Conservation (phyloP, 2,888 invertebrate genomes). For the Byasa hedistus region DNA sequence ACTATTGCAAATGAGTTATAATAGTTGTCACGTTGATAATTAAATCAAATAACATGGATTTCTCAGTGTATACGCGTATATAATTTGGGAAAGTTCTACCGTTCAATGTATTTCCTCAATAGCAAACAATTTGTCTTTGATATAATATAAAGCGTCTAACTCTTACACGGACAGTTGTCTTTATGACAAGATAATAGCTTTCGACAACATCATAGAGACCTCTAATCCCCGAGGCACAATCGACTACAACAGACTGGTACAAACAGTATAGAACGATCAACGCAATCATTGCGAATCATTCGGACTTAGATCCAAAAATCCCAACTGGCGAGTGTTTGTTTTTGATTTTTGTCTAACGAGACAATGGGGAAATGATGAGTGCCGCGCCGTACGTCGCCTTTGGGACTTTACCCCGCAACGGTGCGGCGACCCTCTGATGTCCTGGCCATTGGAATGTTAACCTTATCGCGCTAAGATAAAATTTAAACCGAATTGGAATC, state of each 20-base stretch:
- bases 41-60: too few relatives aligned
- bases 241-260: constrained; percentile 55
- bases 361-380: constrained; percentile 81
- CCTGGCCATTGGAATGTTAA: constrained; percentile 45
- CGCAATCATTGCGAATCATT: constrained; percentile 69
- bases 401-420: constrained; percentile 74
- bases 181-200: constrained; percentile 42
- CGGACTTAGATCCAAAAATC: constrained; percentile 73
- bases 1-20: too few relatives aligned
- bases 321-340: constrained; percentile 72
- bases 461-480: constrained; percentile 50
- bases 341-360: constrained; percentile 81
- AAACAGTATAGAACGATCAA: constrained; percentile 48
- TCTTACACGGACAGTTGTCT: constrained; percentile 34
- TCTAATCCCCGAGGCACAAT: constrained; percentile 60
- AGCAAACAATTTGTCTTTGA: constrained; percentile 10
- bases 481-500: constrained; percentile 46
- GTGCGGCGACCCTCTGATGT: constrained; percentile 52
- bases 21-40: too few relatives aligned
- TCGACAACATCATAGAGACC: constrained; percentile 45
- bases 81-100: too few relatives aligned
- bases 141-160: constrained; percentile 11
- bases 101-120: constrained; percentile 29
- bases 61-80: too few relatives aligned
- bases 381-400: constrained; percentile 70